These are phyloP conservation scores for Acipenser ruthenus DNA, from an alignment of 2,797 vertebrate genomes.

Conservation along the genomic window DNA sequence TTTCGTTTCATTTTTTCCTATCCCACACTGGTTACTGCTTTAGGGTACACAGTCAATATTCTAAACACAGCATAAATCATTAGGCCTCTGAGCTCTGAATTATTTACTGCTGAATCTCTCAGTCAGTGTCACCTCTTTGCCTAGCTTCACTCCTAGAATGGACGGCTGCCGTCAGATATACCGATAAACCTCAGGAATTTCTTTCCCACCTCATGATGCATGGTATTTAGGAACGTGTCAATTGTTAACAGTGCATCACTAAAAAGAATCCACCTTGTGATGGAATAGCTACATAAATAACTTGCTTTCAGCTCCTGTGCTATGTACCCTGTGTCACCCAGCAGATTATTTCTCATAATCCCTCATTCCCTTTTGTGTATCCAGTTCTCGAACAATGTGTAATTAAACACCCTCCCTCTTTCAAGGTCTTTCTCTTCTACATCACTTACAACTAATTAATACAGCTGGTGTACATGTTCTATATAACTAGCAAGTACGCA, in stretches of 20 bases:
- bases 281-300: conserved; percentile 4
- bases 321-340: conserved; percentile 6
- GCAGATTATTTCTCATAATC: conserved; percentile 3
- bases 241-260: not conserved
- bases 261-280: not conserved
- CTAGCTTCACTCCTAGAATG: too few species aligned
- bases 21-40: too few species aligned
- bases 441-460: not conserved
- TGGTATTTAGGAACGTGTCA: not conserved
- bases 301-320: not conserved
- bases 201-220: not conserved
- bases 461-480: not conserved
- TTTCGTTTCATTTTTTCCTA: too few species aligned
- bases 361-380: conserved; percentile 12
- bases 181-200: too few species aligned
- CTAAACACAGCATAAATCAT: too few species aligned
- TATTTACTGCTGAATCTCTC: too few species aligned
- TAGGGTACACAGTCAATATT: too few species aligned
- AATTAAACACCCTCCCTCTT: conserved; percentile 39
- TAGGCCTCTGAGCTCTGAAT: too few species aligned
- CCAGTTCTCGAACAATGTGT: conserved; percentile 34
- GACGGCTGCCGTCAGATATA: too few species aligned
- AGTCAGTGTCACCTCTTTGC: too few species aligned
- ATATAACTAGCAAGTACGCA: not conserved
- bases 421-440: conserved; percentile 38